Base-by-base conservation (phyloP, 2,888 invertebrate genomes). In the Aplocera efformata region DNA sequence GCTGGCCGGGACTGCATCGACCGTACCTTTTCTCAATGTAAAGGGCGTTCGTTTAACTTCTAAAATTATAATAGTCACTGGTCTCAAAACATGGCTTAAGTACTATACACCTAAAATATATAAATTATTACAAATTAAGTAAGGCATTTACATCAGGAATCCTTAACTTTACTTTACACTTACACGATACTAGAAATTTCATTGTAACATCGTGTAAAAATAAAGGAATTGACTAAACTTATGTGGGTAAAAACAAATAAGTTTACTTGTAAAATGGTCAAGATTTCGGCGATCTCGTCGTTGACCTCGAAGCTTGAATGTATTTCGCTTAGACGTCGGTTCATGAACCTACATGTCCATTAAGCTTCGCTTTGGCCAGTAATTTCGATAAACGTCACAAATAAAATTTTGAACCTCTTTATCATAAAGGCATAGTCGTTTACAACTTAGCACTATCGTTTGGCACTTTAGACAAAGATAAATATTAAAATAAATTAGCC, bases 41-140 rank as follows among this genome's bases (percentile, higher is more conserved):
- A 68, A 67, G 68, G 74, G 75, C 77, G 79, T 67, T 67, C 63
- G 64, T 67, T 76, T 78, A 76, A 80, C 68, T 79, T 77, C 83
- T 84, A 76, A 86, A 82, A 86, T 82, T 80, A 85, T 76, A 86
- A 85, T 84, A 86, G 82, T 85, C 84, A 88, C 85, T 85, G 86
- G 86, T 86, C 86, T 86, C 79, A 80, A 85, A 83, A 86, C 85
- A 86, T 88, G 86, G 86, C 88, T 88, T 88, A 88, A 85, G 86
- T 88, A 86, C 88, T 86, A 86, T 86, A 86, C 86, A 88, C 83
- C 86, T 88, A 86, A 83, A 83, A 85, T 86, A 86, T 82, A 88
- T 88, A 88, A 88, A 88, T 88, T 88, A 88, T 86, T 88, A 86
- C 83, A 86, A 86, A 86, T 85, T 86, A 86, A 85, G 83, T 85